These are phyloP conservation scores for Ciconia boyciana DNA, from an alignment of 2,113 vertebrate genomes.

Conservation along the genomic window DNA sequence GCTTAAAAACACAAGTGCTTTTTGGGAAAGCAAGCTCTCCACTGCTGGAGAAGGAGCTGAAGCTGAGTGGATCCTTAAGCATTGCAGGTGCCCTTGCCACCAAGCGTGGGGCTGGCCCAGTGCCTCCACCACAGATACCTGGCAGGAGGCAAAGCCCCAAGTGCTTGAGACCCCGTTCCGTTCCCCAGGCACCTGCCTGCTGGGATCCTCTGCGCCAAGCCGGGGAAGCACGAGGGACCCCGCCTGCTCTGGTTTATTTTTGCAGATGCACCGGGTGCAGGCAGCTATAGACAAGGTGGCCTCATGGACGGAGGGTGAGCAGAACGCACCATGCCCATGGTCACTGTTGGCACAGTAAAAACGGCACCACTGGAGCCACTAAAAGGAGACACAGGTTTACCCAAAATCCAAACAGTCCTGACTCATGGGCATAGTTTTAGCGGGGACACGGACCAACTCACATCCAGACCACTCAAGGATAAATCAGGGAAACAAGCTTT, in stretches of 20 bases:
- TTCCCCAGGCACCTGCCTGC: neutral
- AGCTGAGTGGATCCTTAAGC: neutral
- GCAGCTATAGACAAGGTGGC: neutral
- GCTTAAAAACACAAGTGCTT: conserved; percentile 15
- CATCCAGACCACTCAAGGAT: neutral
- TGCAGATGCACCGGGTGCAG: neutral
- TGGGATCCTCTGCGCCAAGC: neutral
- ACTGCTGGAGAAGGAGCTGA: neutral
- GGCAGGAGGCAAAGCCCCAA: neutral
- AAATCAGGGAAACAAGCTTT: neutral
- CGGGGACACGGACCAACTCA: accelerated
- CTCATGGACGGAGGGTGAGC: neutral
- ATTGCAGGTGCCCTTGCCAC: neutral
- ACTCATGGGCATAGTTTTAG: accelerated
- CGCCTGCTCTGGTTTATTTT: neutral
- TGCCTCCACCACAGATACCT: accelerated
- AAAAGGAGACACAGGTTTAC: neutral
- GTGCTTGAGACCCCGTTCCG: neutral
- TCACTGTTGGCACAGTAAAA: neutral
- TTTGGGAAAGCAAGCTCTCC: neutral
- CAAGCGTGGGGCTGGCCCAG: neutral
- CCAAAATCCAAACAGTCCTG: neutral
- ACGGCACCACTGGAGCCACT: neutral
- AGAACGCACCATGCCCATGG: neutral
- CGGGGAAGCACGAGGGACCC: neutral